phyloP scores from a whole-genome alignment of 2,888 invertebrate species.

The Zele albiditarsus region DNA sequence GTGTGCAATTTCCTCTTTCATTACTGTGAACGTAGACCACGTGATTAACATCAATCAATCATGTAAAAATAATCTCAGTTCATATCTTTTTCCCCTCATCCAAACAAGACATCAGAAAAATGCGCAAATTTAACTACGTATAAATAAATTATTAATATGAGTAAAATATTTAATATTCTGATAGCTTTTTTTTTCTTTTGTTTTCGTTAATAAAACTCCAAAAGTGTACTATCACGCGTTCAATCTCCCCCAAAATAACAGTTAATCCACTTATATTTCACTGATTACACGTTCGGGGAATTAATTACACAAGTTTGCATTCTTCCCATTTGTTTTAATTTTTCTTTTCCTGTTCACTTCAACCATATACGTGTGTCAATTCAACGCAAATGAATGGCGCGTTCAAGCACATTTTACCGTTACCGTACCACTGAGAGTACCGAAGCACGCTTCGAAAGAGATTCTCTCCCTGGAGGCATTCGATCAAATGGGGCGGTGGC shows the following conservation, averaged over 20 bases:
- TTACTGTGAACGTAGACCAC: not conserved
- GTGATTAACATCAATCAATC: not conserved
- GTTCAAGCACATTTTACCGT: constrained; percentile 12
- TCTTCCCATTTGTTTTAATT: not conserved
- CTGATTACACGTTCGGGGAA: not conserved
- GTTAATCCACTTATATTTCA: not conserved
- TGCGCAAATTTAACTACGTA: not conserved
- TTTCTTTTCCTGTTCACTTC: not conserved
- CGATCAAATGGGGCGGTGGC: constrained; percentile 1
- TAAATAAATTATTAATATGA: not conserved
- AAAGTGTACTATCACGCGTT: not conserved
- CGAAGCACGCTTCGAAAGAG: not conserved
- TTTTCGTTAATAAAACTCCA: not conserved
- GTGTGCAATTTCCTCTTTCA: not conserved
- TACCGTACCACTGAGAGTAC: not conserved
- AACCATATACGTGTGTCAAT: not conserved
- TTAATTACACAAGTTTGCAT: not conserved
- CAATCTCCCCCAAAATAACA: not conserved
- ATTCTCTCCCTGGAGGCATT: constrained; percentile 19
- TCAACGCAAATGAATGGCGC: constrained; percentile 4
- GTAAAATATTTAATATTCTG: not conserved
- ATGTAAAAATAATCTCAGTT: not conserved
- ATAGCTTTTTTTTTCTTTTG: not conserved
- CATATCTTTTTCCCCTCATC: not conserved
- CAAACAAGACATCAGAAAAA: not conserved